Conservation (phyloP, 2,888 invertebrate genomes). For the Liposcelis brunnea region DNA sequence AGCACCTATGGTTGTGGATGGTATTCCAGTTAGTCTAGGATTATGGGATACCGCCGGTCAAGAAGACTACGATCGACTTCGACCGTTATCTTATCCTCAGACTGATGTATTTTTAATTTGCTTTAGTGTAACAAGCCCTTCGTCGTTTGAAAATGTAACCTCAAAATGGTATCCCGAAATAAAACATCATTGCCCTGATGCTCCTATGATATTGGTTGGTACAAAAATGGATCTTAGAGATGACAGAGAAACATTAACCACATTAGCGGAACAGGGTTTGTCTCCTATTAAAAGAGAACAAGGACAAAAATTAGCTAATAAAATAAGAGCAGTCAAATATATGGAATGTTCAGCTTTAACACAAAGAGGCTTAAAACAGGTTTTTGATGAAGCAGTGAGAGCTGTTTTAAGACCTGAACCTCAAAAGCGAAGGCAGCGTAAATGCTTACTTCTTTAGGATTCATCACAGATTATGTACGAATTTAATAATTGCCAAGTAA, state of each 20-base stretch:
- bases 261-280: slow-evolving; percentile 82
- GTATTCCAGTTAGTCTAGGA: slow-evolving; percentile 89
- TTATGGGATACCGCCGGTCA: slow-evolving; percentile 98
- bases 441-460: slow-evolving; percentile 40
- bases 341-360: slow-evolving; percentile 99
- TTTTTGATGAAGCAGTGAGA: slow-evolving; percentile 94
- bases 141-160: slow-evolving; percentile 97
- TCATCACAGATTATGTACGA: too few relatives aligned
- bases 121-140: slow-evolving; percentile 97
- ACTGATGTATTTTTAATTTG: slow-evolving; percentile 99
- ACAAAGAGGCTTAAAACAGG: slow-evolving; percentile 90
- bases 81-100: slow-evolving; percentile 91
- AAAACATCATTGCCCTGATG: slow-evolving; percentile 98
- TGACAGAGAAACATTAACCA: slow-evolving; percentile 86
- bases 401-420: slow-evolving; percentile 95
- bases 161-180: slow-evolving; percentile 99
- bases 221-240: slow-evolving; percentile 98
- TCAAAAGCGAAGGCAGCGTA: slow-evolving; percentile 82
- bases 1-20: slow-evolving; percentile 96
- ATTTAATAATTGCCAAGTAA: neutral
- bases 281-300: slow-evolving; percentile 94
- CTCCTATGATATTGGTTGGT: slow-evolving; percentile 95
- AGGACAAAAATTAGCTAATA: slow-evolving; percentile 94
- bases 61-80: slow-evolving; percentile 90
- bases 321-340: slow-evolving; percentile 96